These are phyloP conservation scores for Aeoliscus strigatus DNA, from an alignment of 2,797 vertebrate species.

Conservation along the genomic window DNA sequence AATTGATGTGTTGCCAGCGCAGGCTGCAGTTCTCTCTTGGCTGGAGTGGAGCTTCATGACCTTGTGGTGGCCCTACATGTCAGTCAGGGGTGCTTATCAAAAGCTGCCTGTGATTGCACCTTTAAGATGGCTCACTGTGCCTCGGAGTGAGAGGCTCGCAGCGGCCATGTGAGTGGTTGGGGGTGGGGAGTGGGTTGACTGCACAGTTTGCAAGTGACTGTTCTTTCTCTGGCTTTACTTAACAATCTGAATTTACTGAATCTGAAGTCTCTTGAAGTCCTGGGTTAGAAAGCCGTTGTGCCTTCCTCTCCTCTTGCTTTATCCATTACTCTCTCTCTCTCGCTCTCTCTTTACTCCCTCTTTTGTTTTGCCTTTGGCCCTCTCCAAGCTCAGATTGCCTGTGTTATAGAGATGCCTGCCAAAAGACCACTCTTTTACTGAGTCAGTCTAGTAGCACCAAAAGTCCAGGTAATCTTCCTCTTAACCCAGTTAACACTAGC, in stretches of 20 bases:
- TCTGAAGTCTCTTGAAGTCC: conserved; percentile 23
- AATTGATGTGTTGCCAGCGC: conserved; percentile 40
- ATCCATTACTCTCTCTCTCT: too few species aligned
- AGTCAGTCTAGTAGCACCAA: conserved; percentile 34
- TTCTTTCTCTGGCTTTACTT: conserved; percentile 42
- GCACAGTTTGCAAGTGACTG: conserved; percentile 34
- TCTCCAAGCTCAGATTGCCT: conserved; percentile 18
- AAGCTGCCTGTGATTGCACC: conserved; percentile 52
- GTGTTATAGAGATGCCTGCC: conserved; percentile 30
- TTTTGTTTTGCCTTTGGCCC: not conserved
- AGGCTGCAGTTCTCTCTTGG: conserved; percentile 24
- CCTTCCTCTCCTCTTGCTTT: conserved; percentile 2
- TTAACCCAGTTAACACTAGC: conserved; percentile 52
- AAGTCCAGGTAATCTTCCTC: conserved; percentile 48
- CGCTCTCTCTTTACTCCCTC: too few species aligned
- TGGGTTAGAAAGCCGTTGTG: conserved; percentile 22
- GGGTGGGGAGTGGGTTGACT: conserved; percentile 18
- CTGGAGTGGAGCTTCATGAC: conserved; percentile 46
- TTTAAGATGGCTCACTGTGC: conserved; percentile 47
- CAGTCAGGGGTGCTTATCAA: conserved; percentile 57
- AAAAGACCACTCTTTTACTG: conserved; percentile 41
- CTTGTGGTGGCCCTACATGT: conserved; percentile 44
- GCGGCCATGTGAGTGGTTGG: conserved; percentile 16
- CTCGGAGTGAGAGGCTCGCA: conserved; percentile 37
- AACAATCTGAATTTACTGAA: too few species aligned